phyloP scores from a whole-genome alignment of 2,797 vertebrate genomes.

The Steatocranus sp. region DNA sequence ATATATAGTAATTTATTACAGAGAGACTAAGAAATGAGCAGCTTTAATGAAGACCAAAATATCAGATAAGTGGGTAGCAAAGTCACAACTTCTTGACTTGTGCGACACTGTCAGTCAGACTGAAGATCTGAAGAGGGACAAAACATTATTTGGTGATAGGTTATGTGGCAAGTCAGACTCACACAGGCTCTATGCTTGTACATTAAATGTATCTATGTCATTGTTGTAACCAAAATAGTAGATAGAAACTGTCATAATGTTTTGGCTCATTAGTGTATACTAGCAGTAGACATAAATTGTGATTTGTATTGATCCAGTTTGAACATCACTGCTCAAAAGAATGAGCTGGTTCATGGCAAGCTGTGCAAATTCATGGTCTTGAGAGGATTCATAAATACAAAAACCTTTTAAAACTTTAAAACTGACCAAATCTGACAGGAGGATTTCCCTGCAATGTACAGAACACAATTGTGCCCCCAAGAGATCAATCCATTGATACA shows the following conservation, averaged over 20 bases:
- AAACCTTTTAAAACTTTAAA: neutral
- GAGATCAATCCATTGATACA: rapidly evolving
- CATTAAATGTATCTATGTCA: neutral
- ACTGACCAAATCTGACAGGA: neutral
- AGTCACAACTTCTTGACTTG: neutral
- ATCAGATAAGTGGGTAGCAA: neutral
- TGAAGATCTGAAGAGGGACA: neutral
- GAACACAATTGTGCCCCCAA: neutral
- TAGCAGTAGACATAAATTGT: neutral
- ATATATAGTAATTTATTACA: too few relatives aligned
- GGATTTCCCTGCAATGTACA: neutral
- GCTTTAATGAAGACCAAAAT: neutral
- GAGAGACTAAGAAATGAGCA: neutral
- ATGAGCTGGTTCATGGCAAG: neutral
- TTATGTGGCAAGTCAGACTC: too few relatives aligned
- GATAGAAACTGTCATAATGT: neutral
- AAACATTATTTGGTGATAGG: neutral
- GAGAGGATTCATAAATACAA: neutral
- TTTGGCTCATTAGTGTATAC: neutral
- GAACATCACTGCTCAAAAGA: neutral
- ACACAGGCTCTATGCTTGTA: neutral
- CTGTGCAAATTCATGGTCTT: neutral
- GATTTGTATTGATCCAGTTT: neutral
- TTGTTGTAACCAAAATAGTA: neutral
- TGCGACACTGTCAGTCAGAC: neutral